A percentile compares a stretch with the other conserved stretches of the same genome.
Conservation (phyloP, 2,797 vertebrate species). For the Parauchenoglanis punctatus region DNA sequence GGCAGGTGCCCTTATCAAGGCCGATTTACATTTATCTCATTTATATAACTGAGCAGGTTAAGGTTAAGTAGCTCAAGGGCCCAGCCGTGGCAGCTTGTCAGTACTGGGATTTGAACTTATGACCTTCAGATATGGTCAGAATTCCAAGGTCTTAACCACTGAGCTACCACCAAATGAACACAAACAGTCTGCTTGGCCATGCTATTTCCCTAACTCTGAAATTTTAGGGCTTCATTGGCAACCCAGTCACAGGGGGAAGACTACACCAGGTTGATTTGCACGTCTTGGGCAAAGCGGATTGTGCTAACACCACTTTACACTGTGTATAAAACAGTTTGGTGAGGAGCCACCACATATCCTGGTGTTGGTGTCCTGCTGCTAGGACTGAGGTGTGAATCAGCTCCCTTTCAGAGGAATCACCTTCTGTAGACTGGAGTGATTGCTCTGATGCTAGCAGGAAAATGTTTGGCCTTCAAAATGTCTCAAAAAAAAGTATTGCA, state of each 20-base stretch:
- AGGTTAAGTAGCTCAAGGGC: background rate
- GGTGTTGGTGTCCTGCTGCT: background rate
- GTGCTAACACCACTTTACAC: background rate
- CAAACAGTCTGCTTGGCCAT: background rate
- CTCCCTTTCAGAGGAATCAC: background rate
- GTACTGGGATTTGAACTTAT: background rate
- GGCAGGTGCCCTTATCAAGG: background rate
- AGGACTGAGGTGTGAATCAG: constrained; percentile 13
- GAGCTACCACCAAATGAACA: background rate
- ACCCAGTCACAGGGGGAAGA: background rate
- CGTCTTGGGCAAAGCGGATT: background rate
- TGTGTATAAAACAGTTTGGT: background rate
- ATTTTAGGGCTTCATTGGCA: background rate
- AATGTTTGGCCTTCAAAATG: background rate
- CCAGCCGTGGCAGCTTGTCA: background rate
- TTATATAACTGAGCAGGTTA: constrained; percentile 1
- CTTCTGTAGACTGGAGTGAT: background rate
- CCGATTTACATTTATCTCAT: background rate
- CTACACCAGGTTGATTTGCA: background rate
- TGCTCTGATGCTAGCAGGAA: background rate
- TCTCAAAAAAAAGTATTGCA: background rate
- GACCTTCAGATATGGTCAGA: background rate
- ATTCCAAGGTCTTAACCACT: background rate
- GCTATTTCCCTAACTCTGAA: background rate
- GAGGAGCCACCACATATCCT: background rate